Conservation (phyloP, 2,113 vertebrate species). For the Canis aureus region DNA sequence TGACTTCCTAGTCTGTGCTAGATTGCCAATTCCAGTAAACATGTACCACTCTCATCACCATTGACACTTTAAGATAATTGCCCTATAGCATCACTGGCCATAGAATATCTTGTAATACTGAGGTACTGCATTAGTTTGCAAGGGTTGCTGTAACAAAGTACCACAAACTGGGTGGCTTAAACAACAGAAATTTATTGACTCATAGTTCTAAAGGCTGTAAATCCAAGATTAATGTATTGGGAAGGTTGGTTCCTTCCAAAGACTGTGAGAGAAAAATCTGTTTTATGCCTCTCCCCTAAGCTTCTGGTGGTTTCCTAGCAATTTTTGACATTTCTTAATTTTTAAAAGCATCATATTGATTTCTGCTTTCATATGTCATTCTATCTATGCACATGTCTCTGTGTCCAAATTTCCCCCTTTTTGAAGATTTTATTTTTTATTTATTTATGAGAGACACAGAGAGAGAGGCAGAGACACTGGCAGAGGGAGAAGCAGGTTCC, state of each 20-base stretch:
- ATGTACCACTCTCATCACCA: neutral
- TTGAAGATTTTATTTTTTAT: too few relatives aligned
- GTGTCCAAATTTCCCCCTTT: neutral
- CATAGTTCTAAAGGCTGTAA: neutral
- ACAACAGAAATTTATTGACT: neutral
- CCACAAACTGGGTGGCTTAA: neutral
- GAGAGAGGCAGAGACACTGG: too few relatives aligned
- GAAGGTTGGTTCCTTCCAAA: neutral
- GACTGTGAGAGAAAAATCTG: neutral
- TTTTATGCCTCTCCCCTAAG: neutral
- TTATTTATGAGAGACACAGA: too few relatives aligned
- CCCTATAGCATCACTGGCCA: neutral
- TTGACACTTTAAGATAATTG: neutral
- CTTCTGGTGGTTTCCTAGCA: neutral
- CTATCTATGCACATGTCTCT: neutral
- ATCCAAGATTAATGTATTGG: neutral
- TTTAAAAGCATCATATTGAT: neutral
- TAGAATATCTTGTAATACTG: neutral
- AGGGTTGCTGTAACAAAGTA: neutral
- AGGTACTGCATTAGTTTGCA: neutral
- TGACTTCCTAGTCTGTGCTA: neutral
- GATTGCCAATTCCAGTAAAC: neutral
- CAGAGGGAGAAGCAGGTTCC: too few relatives aligned
- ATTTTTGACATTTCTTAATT: neutral
- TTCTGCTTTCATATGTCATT: neutral